Evolutionary conservation across 1,140 invertebrate genomes (phyloP).

Genomic region (Tetragnatha versicolor): DNA sequence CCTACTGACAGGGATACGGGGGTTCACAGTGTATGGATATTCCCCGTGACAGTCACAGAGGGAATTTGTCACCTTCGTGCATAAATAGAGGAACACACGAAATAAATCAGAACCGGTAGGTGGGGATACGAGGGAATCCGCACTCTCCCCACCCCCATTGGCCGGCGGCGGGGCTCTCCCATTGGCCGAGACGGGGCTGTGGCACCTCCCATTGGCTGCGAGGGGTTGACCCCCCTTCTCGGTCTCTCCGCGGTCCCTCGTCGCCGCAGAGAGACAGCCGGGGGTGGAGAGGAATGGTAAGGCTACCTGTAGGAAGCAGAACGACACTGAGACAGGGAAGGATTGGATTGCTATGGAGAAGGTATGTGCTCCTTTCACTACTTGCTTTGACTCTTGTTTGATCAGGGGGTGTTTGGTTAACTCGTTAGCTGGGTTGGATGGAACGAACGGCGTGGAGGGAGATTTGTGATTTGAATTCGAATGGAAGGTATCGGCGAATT

Average conservation of each 20-base stretch:
- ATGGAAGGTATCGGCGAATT: too few species aligned
- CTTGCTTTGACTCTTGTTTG: too few species aligned
- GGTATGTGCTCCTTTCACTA: too few species aligned
- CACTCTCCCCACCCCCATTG: conserved; percentile 41
- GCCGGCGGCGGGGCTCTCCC: conserved; percentile 5
- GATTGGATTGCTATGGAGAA: not conserved
- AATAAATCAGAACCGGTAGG: conserved; percentile 54
- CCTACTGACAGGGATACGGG: not conserved
- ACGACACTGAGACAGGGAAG: not conserved
- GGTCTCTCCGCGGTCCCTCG: conserved; percentile 15
- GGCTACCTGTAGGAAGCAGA: not conserved
- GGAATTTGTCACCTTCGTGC: conserved; percentile 52
- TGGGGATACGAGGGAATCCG: conserved; percentile 44
- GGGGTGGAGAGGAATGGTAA: conserved; percentile 43
- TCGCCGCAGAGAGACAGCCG: conserved; percentile 33
- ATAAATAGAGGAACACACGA: conserved; percentile 32
- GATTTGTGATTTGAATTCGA: too few species aligned
- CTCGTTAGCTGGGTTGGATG: too few species aligned
- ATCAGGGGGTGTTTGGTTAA: too few species aligned
- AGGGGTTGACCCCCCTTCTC: conserved; percentile 47
- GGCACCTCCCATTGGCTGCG: conserved; percentile 35
- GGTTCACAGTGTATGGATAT: not conserved
- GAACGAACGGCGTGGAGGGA: too few species aligned
- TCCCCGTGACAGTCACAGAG: not conserved
- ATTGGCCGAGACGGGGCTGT: conserved; percentile 33